Percentiles rank a stretch among this genome's conserved stretches.
Evolutionary conservation across 2,113 vertebrate species (phyloP).

Genomic region (Zapornia atra): DNA sequence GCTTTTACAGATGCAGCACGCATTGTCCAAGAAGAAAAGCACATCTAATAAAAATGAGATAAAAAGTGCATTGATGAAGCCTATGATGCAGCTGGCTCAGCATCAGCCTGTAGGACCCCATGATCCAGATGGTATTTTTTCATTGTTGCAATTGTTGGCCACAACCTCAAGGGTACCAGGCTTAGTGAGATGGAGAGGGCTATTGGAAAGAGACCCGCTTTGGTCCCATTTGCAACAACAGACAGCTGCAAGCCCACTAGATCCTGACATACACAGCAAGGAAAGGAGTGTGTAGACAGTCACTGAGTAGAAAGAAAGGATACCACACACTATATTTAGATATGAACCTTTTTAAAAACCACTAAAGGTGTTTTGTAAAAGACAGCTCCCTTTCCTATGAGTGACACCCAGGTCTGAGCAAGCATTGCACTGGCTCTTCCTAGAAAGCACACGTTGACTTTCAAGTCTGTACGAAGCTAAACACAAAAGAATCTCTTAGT

Average conservation of each 20-base stretch:
- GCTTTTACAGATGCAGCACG: neutral
- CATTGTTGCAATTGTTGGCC: neutral
- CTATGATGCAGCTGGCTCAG: neutral
- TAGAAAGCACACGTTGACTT: neutral
- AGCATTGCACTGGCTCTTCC: neutral
- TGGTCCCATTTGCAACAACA: neutral
- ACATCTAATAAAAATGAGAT: neutral
- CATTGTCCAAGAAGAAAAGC: neutral
- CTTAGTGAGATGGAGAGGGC: neutral
- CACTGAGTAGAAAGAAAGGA: neutral
- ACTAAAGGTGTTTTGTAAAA: neutral
- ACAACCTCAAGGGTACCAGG: neutral
- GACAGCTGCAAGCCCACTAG: neutral
- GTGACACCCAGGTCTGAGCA: neutral
- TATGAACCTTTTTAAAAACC: neutral
- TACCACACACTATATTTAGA: neutral
- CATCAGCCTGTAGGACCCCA: neutral
- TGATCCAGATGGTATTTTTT: neutral
- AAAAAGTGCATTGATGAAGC: neutral
- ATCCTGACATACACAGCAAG: neutral
- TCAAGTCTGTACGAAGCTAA: neutral
- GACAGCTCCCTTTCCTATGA: neutral
- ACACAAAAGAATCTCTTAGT: neutral
- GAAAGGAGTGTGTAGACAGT: neutral
- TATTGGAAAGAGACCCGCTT: neutral